Base-by-base conservation (phyloP, 2,888 invertebrate genomes). In the Scaptomyza caliginosa region DNA sequence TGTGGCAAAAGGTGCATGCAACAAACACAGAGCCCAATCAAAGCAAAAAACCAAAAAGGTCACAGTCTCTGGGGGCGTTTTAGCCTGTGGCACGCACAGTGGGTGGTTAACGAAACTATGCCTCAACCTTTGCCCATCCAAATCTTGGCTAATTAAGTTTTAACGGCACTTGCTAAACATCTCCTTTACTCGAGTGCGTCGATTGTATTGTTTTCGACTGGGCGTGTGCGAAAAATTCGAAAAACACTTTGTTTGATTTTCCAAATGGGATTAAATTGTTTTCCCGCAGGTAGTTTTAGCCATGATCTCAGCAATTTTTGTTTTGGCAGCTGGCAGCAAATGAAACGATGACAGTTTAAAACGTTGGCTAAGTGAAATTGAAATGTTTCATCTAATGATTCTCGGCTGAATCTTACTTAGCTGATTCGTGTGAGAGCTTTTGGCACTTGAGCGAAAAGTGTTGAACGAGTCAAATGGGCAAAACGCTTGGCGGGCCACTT, bases 181-280 rank as follows among this genome's bases (percentile, higher is more conserved):
- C 17, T 49, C 30, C 46, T 48, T 42, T 17, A 32, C 43, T 45
- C 2, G n/a, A n/a, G n/a, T n/a, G n/a, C n/a, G n/a, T 28, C 2
- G 5, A 0, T 34, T 7, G 39, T 16, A 40, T 60, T 69, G 74
- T 65, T 64, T 66, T 46, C 26, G n/a, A 16, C 38, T 67, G 70
- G 82, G 86, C 82, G 82, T 82, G 77, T 70, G 82, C 86, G 51
- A 66, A 83, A 65, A 66, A 32, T 62, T 51, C n/a, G 59, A 42
- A 63, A 56, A 55, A 52, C 43, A 34, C 30, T 68, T 68, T 68
- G 64, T 62, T 64, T 75, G 71, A 79, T 66, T 77, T 73, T 57
- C 62, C 62, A 86, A 82, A 86, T 80, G 56, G 84, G 82, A 80
- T 82, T 82, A 83, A 82, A 86, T 86, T 83, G 86, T 83, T 86